phyloP scores from a whole-genome alignment of 2,888 invertebrate species.

The Agrenia bidenticulata region DNA sequence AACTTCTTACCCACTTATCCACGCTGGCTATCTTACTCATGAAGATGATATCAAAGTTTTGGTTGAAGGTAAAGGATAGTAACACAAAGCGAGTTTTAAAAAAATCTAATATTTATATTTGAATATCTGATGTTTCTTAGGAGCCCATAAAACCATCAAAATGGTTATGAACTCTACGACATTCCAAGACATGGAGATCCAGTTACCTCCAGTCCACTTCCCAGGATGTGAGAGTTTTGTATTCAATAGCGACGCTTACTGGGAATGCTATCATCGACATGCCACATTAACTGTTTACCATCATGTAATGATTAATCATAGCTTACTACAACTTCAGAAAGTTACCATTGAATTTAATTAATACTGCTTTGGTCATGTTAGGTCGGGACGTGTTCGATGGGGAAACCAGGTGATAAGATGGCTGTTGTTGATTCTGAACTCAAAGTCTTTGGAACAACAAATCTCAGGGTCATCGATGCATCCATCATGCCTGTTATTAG shows the following conservation, averaged over 20 bases:
- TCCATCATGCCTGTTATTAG: constrained; percentile 48
- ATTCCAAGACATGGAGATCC: constrained; percentile 33
- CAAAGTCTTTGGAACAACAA: constrained; percentile 42
- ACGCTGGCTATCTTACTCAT: constrained; percentile 46
- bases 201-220: constrained; percentile 31
- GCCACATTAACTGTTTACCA: constrained; percentile 46
- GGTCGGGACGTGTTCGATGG: constrained; percentile 48
- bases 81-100: no score
- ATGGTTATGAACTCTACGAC: constrained; percentile 43
- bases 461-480: constrained; percentile 39
- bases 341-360: not conserved
- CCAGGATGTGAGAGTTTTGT: constrained; percentile 35
- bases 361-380: not conserved
- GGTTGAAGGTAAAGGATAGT: constrained; percentile 49
- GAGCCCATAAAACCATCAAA: constrained; percentile 29
- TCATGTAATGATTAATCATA: no score
- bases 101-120: not conserved
- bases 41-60: constrained; percentile 39
- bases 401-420: constrained; percentile 34
- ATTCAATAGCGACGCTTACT: constrained; percentile 43
- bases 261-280: constrained; percentile 46
- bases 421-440: constrained; percentile 49
- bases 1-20: constrained; percentile 36
- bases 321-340: no score
- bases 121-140: not conserved